Base-by-base conservation (phyloP, 2,113 vertebrate species). In the Brachypteracias leptosomus region DNA sequence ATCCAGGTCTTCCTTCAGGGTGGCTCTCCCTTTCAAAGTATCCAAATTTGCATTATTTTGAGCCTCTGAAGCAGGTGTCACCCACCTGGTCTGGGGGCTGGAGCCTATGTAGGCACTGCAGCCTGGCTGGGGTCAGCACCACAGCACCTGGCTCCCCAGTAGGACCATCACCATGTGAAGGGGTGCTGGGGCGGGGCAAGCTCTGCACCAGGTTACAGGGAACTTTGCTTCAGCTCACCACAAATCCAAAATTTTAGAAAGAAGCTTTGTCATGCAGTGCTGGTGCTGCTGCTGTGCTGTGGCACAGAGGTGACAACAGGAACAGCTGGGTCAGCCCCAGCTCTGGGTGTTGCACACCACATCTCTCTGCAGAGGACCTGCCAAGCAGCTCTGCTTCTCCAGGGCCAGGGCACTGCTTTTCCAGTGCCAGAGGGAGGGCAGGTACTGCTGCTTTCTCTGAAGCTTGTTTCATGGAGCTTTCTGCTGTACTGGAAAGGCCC, bases 121-220 rank as follows among this genome's bases (percentile, higher is more conserved):
- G 63, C 47, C 62, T 13, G 65, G 49, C 25, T 6, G 0, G 6
- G 55, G 46, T 13, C 65, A 78, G 73, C 46, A 11, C 55, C 0
- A 2, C 13, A 36, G 83, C 79, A 13, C 35, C 9, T 33, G 2
- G 16, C 4, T 16, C 33, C 63, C 63, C 13, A 0, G 0, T 0
- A 9, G 38, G 49, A 44, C 44, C 5, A 2, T 44, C 52, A 29
- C 31, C 0, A 0, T 2, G 1, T 2, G 29, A 13, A 12, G n/a
- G 25, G 42, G 5, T n/a, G 47, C 68, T 33, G 28, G 13, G 11
- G 24, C 12, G 59, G 8, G 16, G 57, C 51, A 12, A 35, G 13
- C 29, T 35, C 52, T 76, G 38, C 59, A 65, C 66, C 25, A 19
- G 13, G 21, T n/a, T 63, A 18, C 0, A 8, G 28, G 14, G n/a